Evolutionary conservation across 2,888 invertebrate genomes (phyloP), one percentile per base, ranked within the genome.

Genomic region (Drosophila barbarae): DNA sequence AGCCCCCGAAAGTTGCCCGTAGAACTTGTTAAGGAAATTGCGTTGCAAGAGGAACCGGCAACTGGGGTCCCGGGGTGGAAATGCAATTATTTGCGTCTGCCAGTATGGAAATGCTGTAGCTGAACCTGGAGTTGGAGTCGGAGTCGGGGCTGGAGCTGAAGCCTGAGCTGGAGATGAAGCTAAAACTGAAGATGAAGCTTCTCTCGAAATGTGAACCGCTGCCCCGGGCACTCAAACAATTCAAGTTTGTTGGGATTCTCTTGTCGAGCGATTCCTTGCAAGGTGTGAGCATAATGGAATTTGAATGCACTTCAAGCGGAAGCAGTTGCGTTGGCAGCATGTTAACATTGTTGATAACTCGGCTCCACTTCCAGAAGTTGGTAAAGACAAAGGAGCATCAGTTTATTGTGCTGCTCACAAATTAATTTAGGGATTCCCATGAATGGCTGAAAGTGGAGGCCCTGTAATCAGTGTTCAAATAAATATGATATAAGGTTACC

Each of bases 1-100:
- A 59, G 39, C 36, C 50, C 54, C 46, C 54, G 26, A 69, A 64
- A 71, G 69, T 64, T 71, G 23, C 47, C 36, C 50, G 46, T 30
- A 38, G 56, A 72, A 72, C 66, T 72, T 71, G 69, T 53, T 54
- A 71, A 56, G 63, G 64, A 69, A 57, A 52, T 57, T 70, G 54
- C 51, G 70, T 69, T 56, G 50, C 57, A 51, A 38, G 44, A 39
- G 34, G 49, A 38, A 18, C 21, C 30, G 35, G 32, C 38, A 49
- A 41, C 15, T 26, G 35, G 36, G 34, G 28, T 21, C 28, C 34
- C 26, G 56, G 42, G 42, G 23, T 8, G 41, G n/a, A 65, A 70
- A 66, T 66, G 69, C 67, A 72, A 72, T 70, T 72, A 71, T 67
- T 72, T 56, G 56, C 42, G 50, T 54, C 72, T 55, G 52, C 36